A percentile compares a stretch with the other conserved stretches of the same genome.
Evolutionary conservation across 2,113 vertebrate genomes (phyloP).

Genomic region (Rhinopomastus cyanomelas): DNA sequence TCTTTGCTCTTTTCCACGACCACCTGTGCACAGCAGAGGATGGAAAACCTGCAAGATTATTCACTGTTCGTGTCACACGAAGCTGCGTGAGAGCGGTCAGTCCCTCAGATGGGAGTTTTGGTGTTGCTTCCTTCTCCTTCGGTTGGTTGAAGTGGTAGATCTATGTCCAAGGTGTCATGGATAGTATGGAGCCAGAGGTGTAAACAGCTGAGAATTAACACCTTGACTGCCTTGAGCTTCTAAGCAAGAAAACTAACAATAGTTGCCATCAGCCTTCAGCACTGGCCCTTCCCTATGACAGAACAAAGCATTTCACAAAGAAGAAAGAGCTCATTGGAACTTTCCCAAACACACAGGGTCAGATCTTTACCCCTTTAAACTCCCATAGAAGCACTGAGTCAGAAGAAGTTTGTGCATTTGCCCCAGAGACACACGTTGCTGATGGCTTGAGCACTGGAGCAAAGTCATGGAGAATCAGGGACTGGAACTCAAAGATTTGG

Average conservation of each 20-base stretch:
- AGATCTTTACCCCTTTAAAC: background rate
- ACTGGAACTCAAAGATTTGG: background rate
- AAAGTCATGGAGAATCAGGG: background rate
- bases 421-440: background rate
- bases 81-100: background rate
- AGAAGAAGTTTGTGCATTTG: background rate
- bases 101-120: background rate
- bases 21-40: background rate
- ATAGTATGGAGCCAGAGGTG: background rate
- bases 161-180: background rate
- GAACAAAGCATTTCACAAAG: background rate
- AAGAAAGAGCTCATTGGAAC: background rate
- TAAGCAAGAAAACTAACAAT: background rate
- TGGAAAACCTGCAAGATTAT: background rate
- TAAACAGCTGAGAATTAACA: background rate
- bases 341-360: background rate
- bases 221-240: background rate
- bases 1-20: accelerated
- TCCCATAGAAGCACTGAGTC: background rate
- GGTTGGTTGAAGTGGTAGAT: background rate
- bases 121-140: background rate
- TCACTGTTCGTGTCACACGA: background rate
- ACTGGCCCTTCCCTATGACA: background rate
- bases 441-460: background rate
- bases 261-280: background rate